A percentile compares a stretch with the other conserved stretches of the same genome.
Evolutionary conservation across 2,113 vertebrate species (phyloP).

Genomic region (Reinhardtius hippoglossoides): DNA sequence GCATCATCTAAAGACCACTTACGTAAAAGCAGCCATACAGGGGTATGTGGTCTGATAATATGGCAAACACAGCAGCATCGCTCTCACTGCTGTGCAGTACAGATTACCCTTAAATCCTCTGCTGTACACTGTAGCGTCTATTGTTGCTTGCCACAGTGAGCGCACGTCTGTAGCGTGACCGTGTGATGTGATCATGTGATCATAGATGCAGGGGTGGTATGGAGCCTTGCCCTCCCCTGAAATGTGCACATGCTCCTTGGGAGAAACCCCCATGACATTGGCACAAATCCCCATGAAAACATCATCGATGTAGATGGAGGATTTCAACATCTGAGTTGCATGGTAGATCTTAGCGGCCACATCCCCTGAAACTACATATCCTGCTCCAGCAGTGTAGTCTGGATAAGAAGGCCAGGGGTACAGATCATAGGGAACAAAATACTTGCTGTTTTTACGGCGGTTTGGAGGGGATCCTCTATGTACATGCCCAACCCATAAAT

Average conservation of each 20-base stretch:
- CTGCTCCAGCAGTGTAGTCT: constrained; percentile 93
- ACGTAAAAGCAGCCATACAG: constrained; percentile 90
- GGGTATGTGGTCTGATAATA: constrained; percentile 83
- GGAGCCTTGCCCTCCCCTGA: constrained; percentile 91
- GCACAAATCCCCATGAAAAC: constrained; percentile 98
- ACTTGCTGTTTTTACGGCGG: constrained; percentile 89
- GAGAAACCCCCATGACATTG: constrained; percentile 87
- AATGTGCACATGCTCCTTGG: constrained; percentile 90
- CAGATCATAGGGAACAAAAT: constrained; percentile 89
- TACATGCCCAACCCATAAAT: constrained; percentile 93
- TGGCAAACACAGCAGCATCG: constrained; percentile 87
- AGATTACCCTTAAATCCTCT: constrained; percentile 82
- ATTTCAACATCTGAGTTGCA: constrained; percentile 87
- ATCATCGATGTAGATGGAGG: constrained; percentile 93
- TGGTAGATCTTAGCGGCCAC: constrained; percentile 90
- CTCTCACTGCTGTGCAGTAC: constrained; percentile 89
- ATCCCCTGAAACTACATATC: constrained; percentile 90
- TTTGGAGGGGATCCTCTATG: constrained; percentile 89
- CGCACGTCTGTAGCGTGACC: constrained; percentile 87
- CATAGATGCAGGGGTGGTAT: constrained; percentile 92
- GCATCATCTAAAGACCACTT: constrained; percentile 30
- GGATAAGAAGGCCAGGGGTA: constrained; percentile 94
- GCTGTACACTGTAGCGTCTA: constrained; percentile 76
- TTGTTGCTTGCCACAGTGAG: constrained; percentile 87
- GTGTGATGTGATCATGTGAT: constrained; percentile 96